Percentiles rank a stretch among this genome's conserved stretches.
Conservation (phyloP, 2,113 vertebrate species). For the Anolis sagrei region DNA sequence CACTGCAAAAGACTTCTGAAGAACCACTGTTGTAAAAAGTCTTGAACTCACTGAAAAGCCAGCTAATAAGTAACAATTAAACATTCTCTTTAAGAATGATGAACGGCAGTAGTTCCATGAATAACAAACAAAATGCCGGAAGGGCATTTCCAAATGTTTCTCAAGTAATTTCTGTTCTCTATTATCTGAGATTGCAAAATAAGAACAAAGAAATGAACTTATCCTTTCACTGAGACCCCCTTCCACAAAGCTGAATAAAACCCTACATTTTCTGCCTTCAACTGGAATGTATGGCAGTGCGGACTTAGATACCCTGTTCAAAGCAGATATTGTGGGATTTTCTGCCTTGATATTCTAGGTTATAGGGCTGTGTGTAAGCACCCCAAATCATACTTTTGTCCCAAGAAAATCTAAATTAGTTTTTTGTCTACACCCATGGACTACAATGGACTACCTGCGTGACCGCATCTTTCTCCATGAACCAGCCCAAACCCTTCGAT, state of each 20-base stretch:
- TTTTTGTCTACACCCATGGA: neutral
- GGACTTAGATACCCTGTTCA: too few species aligned
- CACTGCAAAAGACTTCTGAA: too few species aligned
- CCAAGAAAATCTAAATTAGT: neutral
- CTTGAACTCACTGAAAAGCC: neutral
- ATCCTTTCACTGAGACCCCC: neutral
- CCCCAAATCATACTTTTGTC: neutral
- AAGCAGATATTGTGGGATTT: too few species aligned
- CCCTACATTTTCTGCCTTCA: too few species aligned
- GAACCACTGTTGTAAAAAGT: neutral
- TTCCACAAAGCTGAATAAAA: too few species aligned
- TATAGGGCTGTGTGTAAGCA: too few species aligned
- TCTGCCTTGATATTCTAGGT: too few species aligned
- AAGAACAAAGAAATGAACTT: neutral
- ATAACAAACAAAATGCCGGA: neutral
- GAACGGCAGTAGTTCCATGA: neutral
- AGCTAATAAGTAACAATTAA: neutral
- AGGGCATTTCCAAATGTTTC: neutral
- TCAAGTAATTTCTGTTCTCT: neutral
- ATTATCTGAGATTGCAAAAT: neutral
- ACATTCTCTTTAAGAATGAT: neutral
- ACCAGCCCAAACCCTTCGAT: too few species aligned
- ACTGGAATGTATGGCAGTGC: too few species aligned
- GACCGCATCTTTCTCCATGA: too few species aligned
- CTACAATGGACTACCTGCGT: too few species aligned